phyloP scores from a whole-genome alignment of 2,888 invertebrate genomes.

The Stenotaenia linearis region DNA sequence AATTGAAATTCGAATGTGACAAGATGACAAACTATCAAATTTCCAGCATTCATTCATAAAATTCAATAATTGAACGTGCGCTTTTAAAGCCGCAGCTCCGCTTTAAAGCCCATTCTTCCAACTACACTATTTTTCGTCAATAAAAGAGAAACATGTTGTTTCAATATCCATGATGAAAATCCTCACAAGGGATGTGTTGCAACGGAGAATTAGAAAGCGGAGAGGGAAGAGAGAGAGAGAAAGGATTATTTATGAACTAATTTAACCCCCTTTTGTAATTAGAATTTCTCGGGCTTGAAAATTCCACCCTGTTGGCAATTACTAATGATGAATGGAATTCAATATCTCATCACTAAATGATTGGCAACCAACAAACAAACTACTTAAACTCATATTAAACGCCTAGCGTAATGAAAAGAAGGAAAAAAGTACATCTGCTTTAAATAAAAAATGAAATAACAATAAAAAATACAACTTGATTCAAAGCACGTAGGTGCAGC shows the following conservation, averaged over 20 bases:
- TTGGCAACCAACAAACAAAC: conserved; percentile 3
- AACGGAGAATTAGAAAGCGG: neutral
- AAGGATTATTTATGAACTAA: conserved; percentile 13
- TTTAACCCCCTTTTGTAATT: conserved; percentile 17
- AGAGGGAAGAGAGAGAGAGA: neutral
- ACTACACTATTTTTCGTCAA: neutral
- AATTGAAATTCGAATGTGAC: neutral
- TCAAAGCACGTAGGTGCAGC: neutral
- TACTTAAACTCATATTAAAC: neutral
- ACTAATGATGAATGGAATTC: conserved; percentile 3
- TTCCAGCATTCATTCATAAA: neutral
- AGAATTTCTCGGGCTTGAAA: conserved; percentile 7
- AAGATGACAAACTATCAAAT: neutral
- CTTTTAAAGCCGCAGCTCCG: neutral
- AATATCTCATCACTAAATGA: conserved; percentile 19
- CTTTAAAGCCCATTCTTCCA: neutral
- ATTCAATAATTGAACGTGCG: neutral
- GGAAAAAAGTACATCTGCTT: neutral
- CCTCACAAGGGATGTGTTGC: neutral
- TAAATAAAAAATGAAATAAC: neutral
- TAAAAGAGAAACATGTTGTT: neutral
- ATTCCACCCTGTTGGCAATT: conserved; percentile 20
- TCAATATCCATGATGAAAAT: neutral
- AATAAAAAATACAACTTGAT: no score
- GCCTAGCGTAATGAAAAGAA: neutral